phyloP scores from a whole-genome alignment of 2,113 vertebrate species.

The Meleagris gallopavo region DNA sequence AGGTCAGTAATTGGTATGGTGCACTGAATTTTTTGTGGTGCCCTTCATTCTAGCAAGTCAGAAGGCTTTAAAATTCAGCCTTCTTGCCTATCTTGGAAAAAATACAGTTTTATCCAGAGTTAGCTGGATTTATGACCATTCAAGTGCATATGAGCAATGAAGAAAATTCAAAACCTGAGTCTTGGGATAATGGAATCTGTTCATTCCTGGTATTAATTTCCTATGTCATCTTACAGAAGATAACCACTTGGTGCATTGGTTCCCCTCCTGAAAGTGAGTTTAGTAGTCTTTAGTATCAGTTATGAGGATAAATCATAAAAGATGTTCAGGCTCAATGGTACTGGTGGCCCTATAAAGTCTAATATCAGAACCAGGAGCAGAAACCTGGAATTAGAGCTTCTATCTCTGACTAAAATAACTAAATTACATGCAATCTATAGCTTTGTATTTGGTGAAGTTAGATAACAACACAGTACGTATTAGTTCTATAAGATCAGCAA shows the following conservation, averaged over 20 bases:
- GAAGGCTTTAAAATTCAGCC: conserved; percentile 21
- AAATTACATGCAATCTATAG: background rate
- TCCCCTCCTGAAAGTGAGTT: background rate
- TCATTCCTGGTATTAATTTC: conserved; percentile 1
- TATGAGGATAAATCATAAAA: conserved; percentile 2
- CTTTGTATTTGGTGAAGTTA: conserved; percentile 8
- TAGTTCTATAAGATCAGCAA: conserved; percentile 15
- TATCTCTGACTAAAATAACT: background rate
- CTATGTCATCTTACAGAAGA: background rate
- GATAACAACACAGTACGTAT: conserved; percentile 6
- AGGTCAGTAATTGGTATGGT: background rate
- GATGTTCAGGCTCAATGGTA: background rate
- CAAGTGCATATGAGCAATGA: background rate
- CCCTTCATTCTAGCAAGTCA: conserved; percentile 7
- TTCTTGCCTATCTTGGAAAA: conserved; percentile 1
- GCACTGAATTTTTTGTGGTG: background rate
- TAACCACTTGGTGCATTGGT: background rate
- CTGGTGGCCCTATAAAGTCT: background rate
- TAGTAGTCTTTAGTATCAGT: conserved; percentile 25
- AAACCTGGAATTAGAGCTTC: conserved; percentile 15
- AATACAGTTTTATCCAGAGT: conserved; percentile 13
- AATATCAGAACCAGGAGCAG: background rate
- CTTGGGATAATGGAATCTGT: background rate
- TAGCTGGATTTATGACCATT: background rate
- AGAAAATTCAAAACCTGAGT: conserved; percentile 15